Percentiles rank a stretch among this genome's conserved stretches.
Conservation (phyloP, 2,797 vertebrate genomes). For the Gambelia wislizenii region DNA sequence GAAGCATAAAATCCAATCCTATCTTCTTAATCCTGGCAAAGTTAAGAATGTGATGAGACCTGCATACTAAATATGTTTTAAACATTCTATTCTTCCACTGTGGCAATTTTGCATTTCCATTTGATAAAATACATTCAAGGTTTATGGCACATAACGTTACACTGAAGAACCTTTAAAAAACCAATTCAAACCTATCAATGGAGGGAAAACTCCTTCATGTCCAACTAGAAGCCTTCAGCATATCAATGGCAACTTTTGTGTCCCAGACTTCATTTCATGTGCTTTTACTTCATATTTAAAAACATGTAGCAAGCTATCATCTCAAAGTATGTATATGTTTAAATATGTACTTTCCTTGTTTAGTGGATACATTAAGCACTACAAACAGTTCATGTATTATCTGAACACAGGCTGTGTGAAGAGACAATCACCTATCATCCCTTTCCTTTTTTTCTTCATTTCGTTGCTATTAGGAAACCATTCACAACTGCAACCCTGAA, state of each 20-base stretch:
- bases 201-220: slow-evolving; percentile 29
- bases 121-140: slow-evolving; percentile 31
- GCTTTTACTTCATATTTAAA: slow-evolving; percentile 56
- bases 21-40: neutral
- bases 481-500: slow-evolving; percentile 82
- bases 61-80: neutral
- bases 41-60: neutral
- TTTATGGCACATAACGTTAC: neutral
- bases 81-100: neutral
- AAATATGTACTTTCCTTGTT: slow-evolving; percentile 71
- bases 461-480: slow-evolving; percentile 83
- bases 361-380: slow-evolving; percentile 69
- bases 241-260: slow-evolving; percentile 36
- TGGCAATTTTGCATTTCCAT: neutral
- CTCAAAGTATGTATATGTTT: slow-evolving; percentile 69
- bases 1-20: neutral
- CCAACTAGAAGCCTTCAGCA: slow-evolving; percentile 26
- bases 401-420: slow-evolving; percentile 72
- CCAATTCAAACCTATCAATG: slow-evolving; percentile 27
- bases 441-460: slow-evolving; percentile 72
- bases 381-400: slow-evolving; percentile 77
- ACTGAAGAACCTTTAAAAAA: slow-evolving; percentile 9
- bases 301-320: slow-evolving; percentile 68
- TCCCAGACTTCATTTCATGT: slow-evolving; percentile 55
- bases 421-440: slow-evolving; percentile 82